Conservation (phyloP, 1,140 invertebrate genomes). For the Liolophura sinensis region DNA sequence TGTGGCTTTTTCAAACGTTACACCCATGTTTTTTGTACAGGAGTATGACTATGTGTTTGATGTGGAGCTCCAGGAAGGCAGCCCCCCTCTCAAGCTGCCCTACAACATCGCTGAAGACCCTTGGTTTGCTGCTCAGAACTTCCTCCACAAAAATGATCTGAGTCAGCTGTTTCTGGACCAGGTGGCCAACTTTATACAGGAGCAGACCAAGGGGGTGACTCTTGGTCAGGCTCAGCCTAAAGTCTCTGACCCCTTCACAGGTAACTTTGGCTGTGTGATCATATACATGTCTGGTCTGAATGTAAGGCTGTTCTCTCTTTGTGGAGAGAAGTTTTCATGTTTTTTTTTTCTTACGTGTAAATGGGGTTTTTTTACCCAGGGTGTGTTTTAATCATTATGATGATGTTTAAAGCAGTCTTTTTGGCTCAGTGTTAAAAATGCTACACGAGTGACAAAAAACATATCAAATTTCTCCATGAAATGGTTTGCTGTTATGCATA, state of each 20-base stretch:
- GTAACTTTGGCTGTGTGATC: slow-evolving; percentile 26
- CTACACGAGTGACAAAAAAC: too few species aligned
- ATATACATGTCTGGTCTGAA: not conserved
- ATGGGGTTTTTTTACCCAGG: too few species aligned
- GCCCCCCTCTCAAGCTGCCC: slow-evolving; percentile 85
- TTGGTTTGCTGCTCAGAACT: slow-evolving; percentile 69
- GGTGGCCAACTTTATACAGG: slow-evolving; percentile 93
- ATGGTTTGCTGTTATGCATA: too few species aligned
- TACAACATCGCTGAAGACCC: slow-evolving; percentile 79
- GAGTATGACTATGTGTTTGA: slow-evolving; percentile 77
- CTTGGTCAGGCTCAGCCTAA: slow-evolving; percentile 29
- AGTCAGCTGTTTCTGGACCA: slow-evolving; percentile 80
- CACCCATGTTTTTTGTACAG: too few species aligned
- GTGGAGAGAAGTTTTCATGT: too few species aligned
- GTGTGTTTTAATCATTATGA: too few species aligned
- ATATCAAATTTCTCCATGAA: too few species aligned
- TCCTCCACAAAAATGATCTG: slow-evolving; percentile 75
- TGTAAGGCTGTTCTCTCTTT: too few species aligned
- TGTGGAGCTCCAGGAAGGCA: slow-evolving; percentile 90
- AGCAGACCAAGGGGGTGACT: slow-evolving; percentile 68
- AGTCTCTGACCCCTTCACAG: slow-evolving; percentile 61
- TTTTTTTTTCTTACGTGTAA: too few species aligned
- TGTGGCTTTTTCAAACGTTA: not conserved
- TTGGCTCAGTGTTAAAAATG: too few species aligned
- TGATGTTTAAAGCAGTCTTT: too few species aligned